A percentile compares a stretch with the other conserved stretches of the same genome.
phyloP scores from a whole-genome alignment of 2,113 vertebrate genomes.

The Passerina amoena region DNA sequence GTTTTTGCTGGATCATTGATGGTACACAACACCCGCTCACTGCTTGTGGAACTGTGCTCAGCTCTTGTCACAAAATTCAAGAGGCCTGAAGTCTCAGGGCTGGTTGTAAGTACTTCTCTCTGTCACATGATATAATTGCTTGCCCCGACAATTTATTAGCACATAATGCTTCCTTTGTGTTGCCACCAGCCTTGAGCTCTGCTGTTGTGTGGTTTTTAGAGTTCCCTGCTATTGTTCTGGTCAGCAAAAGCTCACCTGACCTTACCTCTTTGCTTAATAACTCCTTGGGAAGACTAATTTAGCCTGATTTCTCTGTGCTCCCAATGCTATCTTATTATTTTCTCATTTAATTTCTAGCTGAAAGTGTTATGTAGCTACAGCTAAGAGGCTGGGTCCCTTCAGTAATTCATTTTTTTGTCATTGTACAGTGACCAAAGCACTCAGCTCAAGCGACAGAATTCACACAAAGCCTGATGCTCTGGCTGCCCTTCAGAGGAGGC shows the following conservation, averaged over 20 bases:
- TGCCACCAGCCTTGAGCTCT: background rate
- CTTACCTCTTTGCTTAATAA: background rate
- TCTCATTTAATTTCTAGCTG: background rate
- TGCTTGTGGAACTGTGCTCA: background rate
- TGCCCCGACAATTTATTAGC: background rate
- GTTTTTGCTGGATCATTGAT: background rate
- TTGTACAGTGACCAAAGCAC: background rate
- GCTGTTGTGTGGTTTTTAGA: background rate
- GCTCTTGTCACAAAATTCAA: background rate
- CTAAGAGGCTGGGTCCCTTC: background rate
- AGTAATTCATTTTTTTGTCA: background rate
- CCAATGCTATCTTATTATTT: background rate
- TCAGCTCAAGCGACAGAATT: background rate
- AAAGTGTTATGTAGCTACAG: background rate
- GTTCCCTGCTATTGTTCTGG: background rate
- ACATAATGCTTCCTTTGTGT: background rate
- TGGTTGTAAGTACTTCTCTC: fast-evolving
- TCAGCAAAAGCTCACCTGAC: background rate
- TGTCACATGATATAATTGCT: background rate
- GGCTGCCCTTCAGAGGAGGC: background rate
- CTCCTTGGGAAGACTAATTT: background rate
- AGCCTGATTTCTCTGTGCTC: background rate
- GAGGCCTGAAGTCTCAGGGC: background rate
- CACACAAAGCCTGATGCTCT: background rate
- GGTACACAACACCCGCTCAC: too few species aligned